A percentile compares a stretch with the other conserved stretches of the same genome.
Evolutionary conservation across 2,797 vertebrate genomes (phyloP).

Genomic region (Leuciscus waleckii): DNA sequence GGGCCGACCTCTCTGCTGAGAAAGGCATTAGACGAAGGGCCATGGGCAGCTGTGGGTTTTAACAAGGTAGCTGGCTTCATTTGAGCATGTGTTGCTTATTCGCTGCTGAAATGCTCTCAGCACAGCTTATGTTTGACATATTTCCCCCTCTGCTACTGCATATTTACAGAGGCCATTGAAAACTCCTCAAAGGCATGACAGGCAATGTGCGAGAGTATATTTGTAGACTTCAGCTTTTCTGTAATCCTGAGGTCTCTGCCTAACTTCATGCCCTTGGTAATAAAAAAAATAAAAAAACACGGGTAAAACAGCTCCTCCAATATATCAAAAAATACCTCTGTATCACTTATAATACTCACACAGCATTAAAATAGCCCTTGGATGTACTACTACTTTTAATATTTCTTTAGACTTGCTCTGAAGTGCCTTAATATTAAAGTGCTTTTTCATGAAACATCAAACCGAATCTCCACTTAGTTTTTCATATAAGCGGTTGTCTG

Average conservation of each 20-base stretch:
- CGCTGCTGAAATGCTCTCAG: conserved; percentile 67
- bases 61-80: conserved; percentile 69
- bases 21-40: conserved; percentile 35
- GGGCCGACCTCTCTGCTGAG: conserved; percentile 15
- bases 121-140: conserved; percentile 70
- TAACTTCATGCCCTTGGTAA: conserved; percentile 30
- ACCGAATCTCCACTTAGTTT: not conserved
- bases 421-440: conserved; percentile 30
- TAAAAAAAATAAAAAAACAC: not conserved
- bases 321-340: not conserved
- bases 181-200: conserved; percentile 66
- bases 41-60: conserved; percentile 55
- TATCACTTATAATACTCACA: conserved; percentile 15
- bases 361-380: conserved; percentile 8
- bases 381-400: conserved; percentile 16
- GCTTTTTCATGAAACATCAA: conserved; percentile 38
- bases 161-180: conserved; percentile 77
- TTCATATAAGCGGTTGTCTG: conserved; percentile 12
- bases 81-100: conserved; percentile 68
- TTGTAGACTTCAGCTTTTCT: conserved; percentile 50
- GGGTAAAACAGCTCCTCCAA: conserved; percentile 17
- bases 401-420: not conserved
- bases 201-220: conserved; percentile 48
- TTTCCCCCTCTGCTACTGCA: conserved; percentile 70
- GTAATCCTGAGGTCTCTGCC: conserved; percentile 38